These are phyloP conservation scores for Pocillopora damicornis DNA, from an alignment of 64 coral and sea anemone species.

Conservation along the genomic window DNA sequence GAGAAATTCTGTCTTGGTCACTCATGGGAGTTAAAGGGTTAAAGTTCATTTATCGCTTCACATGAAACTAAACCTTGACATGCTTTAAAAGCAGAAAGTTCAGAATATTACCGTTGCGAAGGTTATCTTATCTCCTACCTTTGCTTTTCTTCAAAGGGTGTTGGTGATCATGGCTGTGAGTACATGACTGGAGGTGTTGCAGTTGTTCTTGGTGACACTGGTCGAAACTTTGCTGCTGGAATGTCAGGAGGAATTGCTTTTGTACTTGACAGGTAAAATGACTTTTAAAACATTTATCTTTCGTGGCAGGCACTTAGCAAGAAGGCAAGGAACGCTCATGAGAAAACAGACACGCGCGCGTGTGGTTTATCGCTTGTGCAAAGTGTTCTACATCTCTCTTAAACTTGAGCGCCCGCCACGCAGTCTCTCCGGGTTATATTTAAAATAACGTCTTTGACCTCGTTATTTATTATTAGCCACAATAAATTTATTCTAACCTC, in stretches of 20 bases:
- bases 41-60: no score
- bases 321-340: background rate
- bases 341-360: no score
- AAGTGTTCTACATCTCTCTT: no score
- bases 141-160: conserved; percentile 49
- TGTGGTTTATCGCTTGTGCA: no score
- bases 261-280: conserved; percentile 70
- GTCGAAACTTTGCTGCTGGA: conserved; percentile 92
- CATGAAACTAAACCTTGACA: no score
- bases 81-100: no score
- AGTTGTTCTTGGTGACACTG: conserved; percentile 79
- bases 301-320: background rate
- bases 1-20: no score
- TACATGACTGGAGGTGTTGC: conserved; percentile 93
- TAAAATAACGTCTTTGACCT: no score
- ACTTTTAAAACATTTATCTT: background rate
- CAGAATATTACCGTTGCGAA: no score
- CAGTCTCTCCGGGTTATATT: background rate
- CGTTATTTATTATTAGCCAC: background rate
- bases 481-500: no score
- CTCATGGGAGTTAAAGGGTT: no score
- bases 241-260: conserved; percentile 96
- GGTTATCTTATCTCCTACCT: no score
- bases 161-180: conserved; percentile 95
- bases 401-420: background rate